These are phyloP conservation scores for Sisyra nigra DNA, from an alignment of 2,888 invertebrate species.

Conservation along the genomic window DNA sequence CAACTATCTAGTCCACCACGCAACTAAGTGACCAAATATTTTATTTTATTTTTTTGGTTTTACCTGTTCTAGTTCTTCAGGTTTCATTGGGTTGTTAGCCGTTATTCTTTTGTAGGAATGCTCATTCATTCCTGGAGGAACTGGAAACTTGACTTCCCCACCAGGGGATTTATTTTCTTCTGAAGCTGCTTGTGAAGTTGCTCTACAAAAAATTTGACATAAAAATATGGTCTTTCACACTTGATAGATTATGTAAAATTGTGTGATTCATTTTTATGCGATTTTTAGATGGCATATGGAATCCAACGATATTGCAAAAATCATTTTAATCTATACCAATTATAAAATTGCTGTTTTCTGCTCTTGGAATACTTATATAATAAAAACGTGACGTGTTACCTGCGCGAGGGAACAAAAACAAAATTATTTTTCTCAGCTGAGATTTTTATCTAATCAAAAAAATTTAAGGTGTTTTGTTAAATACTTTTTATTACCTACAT, in stretches of 20 bases:
- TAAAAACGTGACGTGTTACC: no score
- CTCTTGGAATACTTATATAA: no score
- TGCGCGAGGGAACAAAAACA: no score
- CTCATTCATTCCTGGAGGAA: constrained; percentile 64
- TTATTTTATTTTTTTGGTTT: constrained; percentile 6
- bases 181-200: constrained; percentile 18
- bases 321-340: constrained; percentile 1
- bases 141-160: constrained; percentile 24
- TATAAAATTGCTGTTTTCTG: no score
- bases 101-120: constrained; percentile 61
- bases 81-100: constrained; percentile 49
- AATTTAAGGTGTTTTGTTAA: no score
- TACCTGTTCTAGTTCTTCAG: constrained; percentile 71
- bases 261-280: no score
- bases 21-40: background rate
- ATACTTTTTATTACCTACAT: no score
- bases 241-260: background rate
- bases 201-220: constrained; percentile 17
- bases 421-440: no score
- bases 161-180: constrained; percentile 14
- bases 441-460: no score
- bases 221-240: background rate
- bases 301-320: background rate
- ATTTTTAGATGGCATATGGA: background rate
- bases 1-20: no score